phyloP scores from a whole-genome alignment of 2,888 invertebrate genomes.

The Cataglyphis albicans region DNA sequence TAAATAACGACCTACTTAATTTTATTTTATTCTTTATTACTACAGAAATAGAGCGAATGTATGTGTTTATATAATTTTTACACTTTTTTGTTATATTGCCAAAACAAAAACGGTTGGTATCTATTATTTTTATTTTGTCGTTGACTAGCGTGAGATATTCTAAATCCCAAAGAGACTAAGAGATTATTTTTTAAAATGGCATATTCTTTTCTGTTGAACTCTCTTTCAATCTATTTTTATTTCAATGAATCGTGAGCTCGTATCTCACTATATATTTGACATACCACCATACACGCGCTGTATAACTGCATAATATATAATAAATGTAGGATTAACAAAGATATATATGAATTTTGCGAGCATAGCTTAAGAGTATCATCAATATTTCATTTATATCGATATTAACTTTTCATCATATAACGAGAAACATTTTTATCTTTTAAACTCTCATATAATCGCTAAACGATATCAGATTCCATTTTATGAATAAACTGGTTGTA shows the following conservation, averaged over 20 bases:
- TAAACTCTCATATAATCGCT: not conserved
- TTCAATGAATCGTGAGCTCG: constrained; percentile 9
- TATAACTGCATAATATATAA: constrained; percentile 11
- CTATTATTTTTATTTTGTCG: constrained; percentile 38
- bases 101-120: not conserved
- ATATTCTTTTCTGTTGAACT: constrained; percentile 29
- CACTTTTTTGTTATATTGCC: not conserved
- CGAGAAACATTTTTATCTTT: constrained; percentile 24
- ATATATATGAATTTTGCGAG: not conserved
- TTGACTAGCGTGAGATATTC: constrained; percentile 17
- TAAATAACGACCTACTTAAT: not conserved
- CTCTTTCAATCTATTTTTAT: constrained; percentile 36
- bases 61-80: not conserved
- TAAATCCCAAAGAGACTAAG: not conserved
- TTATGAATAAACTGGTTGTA: constrained; percentile 19
- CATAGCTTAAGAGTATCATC: not conserved
- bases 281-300: not conserved
- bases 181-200: constrained; percentile 40
- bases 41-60: not conserved
- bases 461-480: not conserved
- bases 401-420: constrained; percentile 19
- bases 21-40: not conserved
- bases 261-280: not conserved
- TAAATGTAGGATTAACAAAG: not conserved
- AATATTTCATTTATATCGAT: not conserved